Evolutionary conservation across 2,113 vertebrate genomes (phyloP).

Genomic region (Corythaeola cristata): DNA sequence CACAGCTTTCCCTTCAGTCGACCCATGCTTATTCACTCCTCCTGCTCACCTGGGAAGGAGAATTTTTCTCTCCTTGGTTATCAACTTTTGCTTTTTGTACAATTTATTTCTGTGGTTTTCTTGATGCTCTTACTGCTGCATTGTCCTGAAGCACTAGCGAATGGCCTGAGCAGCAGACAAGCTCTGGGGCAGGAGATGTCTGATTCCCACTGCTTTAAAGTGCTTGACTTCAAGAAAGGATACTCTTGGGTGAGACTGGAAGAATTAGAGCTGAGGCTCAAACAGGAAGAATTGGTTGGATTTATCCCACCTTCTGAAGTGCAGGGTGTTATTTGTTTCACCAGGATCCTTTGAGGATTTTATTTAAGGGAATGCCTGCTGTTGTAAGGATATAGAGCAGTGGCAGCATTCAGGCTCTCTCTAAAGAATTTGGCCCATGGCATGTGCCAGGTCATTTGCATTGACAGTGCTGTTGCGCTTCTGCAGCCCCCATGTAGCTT

Average conservation of each 20-base stretch:
- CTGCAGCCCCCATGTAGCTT: background rate
- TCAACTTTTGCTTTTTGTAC: background rate
- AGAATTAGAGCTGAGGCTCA: background rate
- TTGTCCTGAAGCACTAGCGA: background rate
- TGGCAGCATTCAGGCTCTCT: background rate
- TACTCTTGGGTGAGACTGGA: background rate
- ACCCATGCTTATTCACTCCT: background rate
- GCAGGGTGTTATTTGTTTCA: background rate
- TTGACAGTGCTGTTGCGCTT: background rate
- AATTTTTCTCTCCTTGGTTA: background rate
- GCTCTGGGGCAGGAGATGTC: background rate
- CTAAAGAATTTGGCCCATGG: background rate
- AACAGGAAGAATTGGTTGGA: background rate
- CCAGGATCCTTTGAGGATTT: background rate
- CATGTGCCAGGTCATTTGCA: background rate
- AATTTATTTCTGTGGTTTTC: background rate
- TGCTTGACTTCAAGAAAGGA: fast-evolving
- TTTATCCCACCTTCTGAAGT: background rate
- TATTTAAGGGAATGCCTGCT: background rate
- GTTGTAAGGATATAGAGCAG: background rate
- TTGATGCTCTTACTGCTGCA: background rate
- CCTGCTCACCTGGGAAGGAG: background rate
- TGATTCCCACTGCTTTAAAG: background rate
- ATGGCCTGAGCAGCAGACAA: background rate
- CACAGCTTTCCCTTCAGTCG: background rate